Base-by-base conservation (phyloP, 2,113 vertebrate species). In the Sceloporus tristichus region DNA sequence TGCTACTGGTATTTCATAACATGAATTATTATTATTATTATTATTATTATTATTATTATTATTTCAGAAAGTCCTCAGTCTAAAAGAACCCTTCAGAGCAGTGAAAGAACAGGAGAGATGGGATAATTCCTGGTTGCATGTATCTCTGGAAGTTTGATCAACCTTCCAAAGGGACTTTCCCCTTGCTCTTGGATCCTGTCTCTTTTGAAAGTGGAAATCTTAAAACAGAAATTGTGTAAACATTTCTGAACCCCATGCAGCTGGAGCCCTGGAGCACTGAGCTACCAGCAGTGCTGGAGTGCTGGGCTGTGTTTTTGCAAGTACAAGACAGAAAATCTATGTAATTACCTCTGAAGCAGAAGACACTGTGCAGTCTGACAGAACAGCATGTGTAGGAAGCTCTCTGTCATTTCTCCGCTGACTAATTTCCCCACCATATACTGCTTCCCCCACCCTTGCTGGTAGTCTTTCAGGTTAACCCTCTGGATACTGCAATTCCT, bases 281-380 rank as follows among this genome's bases (percentile, higher is more conserved):
- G 97, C 95, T 94, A 98, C 95, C 97, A 96, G 97, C 97, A 92
- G 97, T 94, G 95, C 94, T 94, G 94, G 97, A 97, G 97, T 98
- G 97, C 98, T 98, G 97, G 98, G 97, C 98, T 98, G 97, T 98
- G 98, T 98, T 98, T 98, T 97, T 97, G 97, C 96, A 97, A 98
- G 97, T 98, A 99, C 98, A 99, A 98, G 98, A 99, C 98, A 99
- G 98, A 98, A 99, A 99, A 99, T 99, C 99, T 98, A 99, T 99
- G 98, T 99, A 99, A 99, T 99, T 99, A 99, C 98, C 98, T 98
- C 98, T 98, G 98, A 98, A 98, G 98, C 98, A 98, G 96, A 97
- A 98, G 98, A 98, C 95, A 96, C 97, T 97, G 96, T 96, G 96
- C 97, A 95, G 97, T 95, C 97, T 98, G 97, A 98, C 98, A 98